phyloP scores from a whole-genome alignment of 1,140 invertebrate genomes.

The Macrotrachela quadricornifera region DNA sequence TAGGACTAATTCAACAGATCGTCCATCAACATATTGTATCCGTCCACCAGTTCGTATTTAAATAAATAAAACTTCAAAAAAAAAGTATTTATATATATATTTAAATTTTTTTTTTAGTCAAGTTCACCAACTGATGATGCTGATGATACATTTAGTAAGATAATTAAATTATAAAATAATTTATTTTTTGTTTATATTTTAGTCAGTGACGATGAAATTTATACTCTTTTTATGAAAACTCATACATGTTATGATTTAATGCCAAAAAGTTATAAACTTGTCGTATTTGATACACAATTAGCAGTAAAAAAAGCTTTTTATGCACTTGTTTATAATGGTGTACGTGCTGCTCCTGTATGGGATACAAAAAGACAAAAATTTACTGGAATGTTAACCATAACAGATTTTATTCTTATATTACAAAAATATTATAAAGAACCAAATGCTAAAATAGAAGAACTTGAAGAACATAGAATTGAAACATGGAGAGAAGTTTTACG shows the following conservation, averaged over 20 bases:
- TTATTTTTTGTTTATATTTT: too few relatives aligned
- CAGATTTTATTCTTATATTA: slow-evolving; percentile 95
- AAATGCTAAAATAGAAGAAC: slow-evolving; percentile 50
- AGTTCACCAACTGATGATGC: too few relatives aligned
- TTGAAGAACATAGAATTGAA: slow-evolving; percentile 70
- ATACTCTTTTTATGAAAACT: slow-evolving; percentile 60
- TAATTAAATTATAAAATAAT: too few relatives aligned
- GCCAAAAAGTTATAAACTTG: slow-evolving; percentile 90
- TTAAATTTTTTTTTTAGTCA: too few relatives aligned
- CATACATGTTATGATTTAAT: slow-evolving; percentile 98
- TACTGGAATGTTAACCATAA: slow-evolving; percentile 90
- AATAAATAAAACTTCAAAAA: too few relatives aligned
- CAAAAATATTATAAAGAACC: slow-evolving; percentile 79
- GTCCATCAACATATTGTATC: too few relatives aligned
- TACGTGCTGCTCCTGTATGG: slow-evolving; percentile 93
- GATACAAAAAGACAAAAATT: slow-evolving; percentile 70
- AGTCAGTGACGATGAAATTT: too few relatives aligned
- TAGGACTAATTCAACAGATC: too few relatives aligned
- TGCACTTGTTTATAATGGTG: slow-evolving; percentile 93
- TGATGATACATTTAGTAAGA: too few relatives aligned
- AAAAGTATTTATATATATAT: too few relatives aligned
- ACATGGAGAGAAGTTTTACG: slow-evolving; percentile 27
- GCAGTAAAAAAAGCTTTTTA: slow-evolving; percentile 86
- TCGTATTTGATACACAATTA: slow-evolving; percentile 96
- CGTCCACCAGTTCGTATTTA: too few relatives aligned